phyloP scores from a whole-genome alignment of 2,113 vertebrate species.

The Cyanoliseus patagonus region DNA sequence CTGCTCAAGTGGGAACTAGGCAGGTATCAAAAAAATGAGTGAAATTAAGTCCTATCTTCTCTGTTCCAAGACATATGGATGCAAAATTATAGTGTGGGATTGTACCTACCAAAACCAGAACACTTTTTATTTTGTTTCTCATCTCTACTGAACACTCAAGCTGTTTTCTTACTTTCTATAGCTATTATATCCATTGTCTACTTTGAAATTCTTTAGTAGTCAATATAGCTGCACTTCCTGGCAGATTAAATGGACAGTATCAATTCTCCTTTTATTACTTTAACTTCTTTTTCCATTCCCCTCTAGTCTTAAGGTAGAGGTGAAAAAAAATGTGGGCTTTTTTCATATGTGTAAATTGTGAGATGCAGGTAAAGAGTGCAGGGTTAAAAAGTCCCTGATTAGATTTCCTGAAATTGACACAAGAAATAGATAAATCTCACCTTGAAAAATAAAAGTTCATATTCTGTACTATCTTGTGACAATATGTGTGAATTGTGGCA shows the following conservation, averaged over 20 bases:
- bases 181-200: not conserved
- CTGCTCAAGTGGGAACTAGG: not conserved
- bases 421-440: not conserved
- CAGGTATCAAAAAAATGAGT: not conserved
- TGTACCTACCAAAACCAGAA: not conserved
- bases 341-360: not conserved
- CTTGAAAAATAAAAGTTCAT: not conserved
- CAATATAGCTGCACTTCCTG: not conserved
- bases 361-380: not conserved
- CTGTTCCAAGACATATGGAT: not conserved
- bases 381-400: not conserved
- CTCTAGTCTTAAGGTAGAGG: not conserved
- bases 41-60: not conserved
- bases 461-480: not conserved
- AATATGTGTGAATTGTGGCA: not conserved
- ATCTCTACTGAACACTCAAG: not conserved
- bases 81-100: accelerated
- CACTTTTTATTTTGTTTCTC: not conserved
- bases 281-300: not conserved
- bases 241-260: not conserved
- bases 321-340: not conserved
- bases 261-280: not conserved
- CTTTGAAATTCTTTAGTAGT: not conserved
- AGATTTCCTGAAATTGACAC: not conserved
- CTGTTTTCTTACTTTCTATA: not conserved